Evolutionary conservation across 1,140 invertebrate species (phyloP).

Genomic region (Diorhabda sublineata): DNA sequence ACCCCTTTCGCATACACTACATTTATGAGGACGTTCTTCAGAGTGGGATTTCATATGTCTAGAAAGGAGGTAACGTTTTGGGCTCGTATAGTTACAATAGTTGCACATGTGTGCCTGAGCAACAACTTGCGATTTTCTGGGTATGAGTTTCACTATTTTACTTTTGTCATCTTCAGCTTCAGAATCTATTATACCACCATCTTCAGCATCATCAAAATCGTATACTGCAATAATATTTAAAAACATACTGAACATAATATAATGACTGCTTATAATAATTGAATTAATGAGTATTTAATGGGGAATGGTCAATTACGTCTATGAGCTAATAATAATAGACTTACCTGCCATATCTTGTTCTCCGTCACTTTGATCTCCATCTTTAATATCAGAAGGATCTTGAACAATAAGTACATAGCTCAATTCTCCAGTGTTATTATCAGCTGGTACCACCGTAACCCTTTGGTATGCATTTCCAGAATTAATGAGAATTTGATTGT

Average conservation of each 20-base stretch:
- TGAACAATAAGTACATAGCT: constrained; percentile 89
- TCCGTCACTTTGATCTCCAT: constrained; percentile 57
- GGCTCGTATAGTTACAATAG: constrained; percentile 86
- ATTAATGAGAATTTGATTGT: constrained; percentile 54
- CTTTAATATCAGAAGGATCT: constrained; percentile 57
- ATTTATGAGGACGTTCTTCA: constrained; percentile 91
- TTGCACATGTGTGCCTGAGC: constrained; percentile 77
- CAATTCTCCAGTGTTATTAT: constrained; percentile 74
- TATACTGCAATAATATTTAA: constrained; percentile 48
- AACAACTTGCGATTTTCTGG: constrained; percentile 66
- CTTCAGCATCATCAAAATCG: constrained; percentile 62
- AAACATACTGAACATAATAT: no score
- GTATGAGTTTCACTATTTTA: constrained; percentile 63
- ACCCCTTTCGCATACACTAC: constrained; percentile 87
- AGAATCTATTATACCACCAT: constrained; percentile 56
- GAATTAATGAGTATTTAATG: no score
- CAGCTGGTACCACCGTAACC: constrained; percentile 81
- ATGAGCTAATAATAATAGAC: not conserved
- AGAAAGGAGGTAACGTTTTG: constrained; percentile 83
- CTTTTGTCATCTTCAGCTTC: constrained; percentile 68
- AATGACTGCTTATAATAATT: no score
- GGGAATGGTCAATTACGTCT: no score
- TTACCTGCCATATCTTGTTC: constrained; percentile 56
- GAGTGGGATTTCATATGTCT: constrained; percentile 95
- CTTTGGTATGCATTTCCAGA: constrained; percentile 71